phyloP scores from a whole-genome alignment of 2,888 invertebrate genomes.

The Calameuta filiformis region DNA sequence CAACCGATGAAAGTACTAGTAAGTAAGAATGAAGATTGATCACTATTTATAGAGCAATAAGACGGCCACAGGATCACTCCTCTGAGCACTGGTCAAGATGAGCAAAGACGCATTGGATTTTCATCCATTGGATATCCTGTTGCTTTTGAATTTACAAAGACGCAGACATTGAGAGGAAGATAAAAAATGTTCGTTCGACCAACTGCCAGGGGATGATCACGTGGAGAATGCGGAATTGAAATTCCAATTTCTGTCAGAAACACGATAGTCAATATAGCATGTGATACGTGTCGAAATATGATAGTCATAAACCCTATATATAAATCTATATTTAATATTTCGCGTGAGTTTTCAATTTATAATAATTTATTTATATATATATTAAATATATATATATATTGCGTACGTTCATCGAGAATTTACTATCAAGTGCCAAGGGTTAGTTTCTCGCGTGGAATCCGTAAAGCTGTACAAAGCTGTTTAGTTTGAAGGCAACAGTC shows the following conservation, averaged over 20 bases:
- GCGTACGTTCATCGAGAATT: slow-evolving; percentile 28
- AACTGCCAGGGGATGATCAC: not conserved
- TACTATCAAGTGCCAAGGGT: slow-evolving; percentile 32
- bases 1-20: slow-evolving; percentile 15
- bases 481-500: not conserved
- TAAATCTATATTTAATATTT: slow-evolving; percentile 46
- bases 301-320: slow-evolving; percentile 53
- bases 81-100: not conserved
- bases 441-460: not conserved
- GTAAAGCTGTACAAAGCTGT: not conserved
- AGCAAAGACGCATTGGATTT: not conserved
- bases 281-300: slow-evolving; percentile 63
- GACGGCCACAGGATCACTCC: not conserved
- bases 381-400: slow-evolving; percentile 3
- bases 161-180: not conserved
- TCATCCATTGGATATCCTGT: not conserved
- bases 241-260: slow-evolving; percentile 54
- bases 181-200: not conserved
- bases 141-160: not conserved
- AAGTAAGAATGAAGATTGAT: slow-evolving; percentile 8
- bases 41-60: slow-evolving; percentile 10
- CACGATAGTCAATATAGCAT: slow-evolving; percentile 66
- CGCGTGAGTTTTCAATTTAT: slow-evolving; percentile 51
- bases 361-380: slow-evolving; percentile 46
- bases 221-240: slow-evolving; percentile 11